These are phyloP conservation scores for Gasteruption jaculator DNA, from an alignment of 2,888 invertebrate genomes.

Conservation along the genomic window DNA sequence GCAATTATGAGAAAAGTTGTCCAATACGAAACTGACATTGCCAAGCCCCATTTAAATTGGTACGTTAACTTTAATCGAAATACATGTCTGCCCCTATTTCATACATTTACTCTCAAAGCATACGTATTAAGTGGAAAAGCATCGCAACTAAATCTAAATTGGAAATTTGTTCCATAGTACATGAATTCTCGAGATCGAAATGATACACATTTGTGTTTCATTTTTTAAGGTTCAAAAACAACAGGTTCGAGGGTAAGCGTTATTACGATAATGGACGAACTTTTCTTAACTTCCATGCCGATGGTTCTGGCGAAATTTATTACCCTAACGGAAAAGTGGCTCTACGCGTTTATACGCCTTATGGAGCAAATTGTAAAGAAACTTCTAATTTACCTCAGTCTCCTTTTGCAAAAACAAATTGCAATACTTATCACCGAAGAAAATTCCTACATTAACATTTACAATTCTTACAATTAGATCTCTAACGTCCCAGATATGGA, in stretches of 20 bases:
- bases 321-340: conserved; percentile 34
- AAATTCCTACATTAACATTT: no score
- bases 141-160: no score
- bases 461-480: no score
- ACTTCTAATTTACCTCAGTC: no score
- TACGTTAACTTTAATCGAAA: conserved; percentile 15
- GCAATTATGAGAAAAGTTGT: conserved; percentile 28
- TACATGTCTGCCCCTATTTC: not conserved
- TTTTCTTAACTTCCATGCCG: conserved; percentile 23
- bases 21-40: conserved; percentile 24
- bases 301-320: conserved; percentile 26
- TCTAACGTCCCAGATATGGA: no score
- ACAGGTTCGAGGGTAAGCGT: conserved; percentile 9
- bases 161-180: no score
- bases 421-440: no score
- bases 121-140: no score
- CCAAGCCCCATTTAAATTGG: conserved; percentile 31
- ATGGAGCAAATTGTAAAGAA: conserved; percentile 29
- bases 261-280: conserved; percentile 27
- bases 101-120: no score
- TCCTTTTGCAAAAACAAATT: no score
- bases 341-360: conserved; percentile 21
- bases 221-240: conserved; percentile 28
- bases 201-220: no score
- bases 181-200: no score